Base-by-base conservation (phyloP, 2,797 vertebrate genomes). In the Echiichthys vipera region DNA sequence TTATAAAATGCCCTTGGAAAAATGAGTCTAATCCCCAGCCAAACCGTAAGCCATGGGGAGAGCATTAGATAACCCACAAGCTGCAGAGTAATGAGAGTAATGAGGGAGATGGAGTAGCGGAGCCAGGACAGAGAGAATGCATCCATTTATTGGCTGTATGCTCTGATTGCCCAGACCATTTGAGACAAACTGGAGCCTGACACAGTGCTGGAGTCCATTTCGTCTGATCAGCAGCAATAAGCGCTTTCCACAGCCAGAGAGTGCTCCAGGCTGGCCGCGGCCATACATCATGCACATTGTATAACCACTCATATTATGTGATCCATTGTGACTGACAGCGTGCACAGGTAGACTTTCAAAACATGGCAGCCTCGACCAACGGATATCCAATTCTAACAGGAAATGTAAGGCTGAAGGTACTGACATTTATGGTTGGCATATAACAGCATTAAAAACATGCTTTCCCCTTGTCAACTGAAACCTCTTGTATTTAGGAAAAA, bases 1-100 rank as follows among this genome's bases (percentile, higher is more conserved):
- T 93, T 93, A 91, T 90, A 89, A 91, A 92, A 93, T 91, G 89
- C 89, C 92, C 89, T 92, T 92, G 90, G 87, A 92, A 92, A 93
- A 94, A 91, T 81, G 88, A 92, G 86, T 90, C 85, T 92, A 92
- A 93, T 93, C 91, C 92, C 86, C 74, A 74, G 89, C 89, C 91
- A 89, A 92, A 92, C 87, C 90, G 71, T 91, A 92, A 91, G 88
- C 91, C 88, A 73, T 51, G 70, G 90, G 89, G 92, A 88, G 87
- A 92, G 90, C 91, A 91, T 93, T 92, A 91, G 92, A 92, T 91
- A 92, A 92, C 88, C 89, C 91, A 71, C 90, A 92, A 90, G 89
- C 89, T 89, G 90, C 85, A 88, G 84, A 91, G 92, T 92, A 94
- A 93, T 91, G 86, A 84, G 90, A 92, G 91, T 91, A 93, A 92